Conservation (phyloP, 2,888 invertebrate species). For the Leptura quadrifasciata region DNA sequence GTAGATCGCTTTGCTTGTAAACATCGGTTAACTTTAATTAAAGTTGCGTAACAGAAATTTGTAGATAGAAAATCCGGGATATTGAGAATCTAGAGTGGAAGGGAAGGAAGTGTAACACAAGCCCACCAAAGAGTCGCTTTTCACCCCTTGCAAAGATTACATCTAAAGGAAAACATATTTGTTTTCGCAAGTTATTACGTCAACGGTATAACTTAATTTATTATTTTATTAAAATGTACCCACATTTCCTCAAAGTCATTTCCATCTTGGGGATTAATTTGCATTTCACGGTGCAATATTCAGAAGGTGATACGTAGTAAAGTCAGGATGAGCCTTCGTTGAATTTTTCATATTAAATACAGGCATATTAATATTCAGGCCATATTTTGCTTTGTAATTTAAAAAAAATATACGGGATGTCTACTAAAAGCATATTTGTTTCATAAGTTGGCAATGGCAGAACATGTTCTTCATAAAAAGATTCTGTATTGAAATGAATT, state of each 20-base stretch:
- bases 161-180: constrained; percentile 47
- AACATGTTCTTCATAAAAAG: too few species aligned
- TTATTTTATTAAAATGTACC: constrained; percentile 21
- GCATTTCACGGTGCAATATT: not conserved
- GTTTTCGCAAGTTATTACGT: constrained; percentile 31
- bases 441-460: too few species aligned
- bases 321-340: not conserved
- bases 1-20: constrained; percentile 48
- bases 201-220: constrained; percentile 12
- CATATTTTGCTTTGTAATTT: too few species aligned
- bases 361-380: too few species aligned
- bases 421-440: too few species aligned
- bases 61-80: constrained; percentile 46
- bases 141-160: constrained; percentile 41
- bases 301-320: not conserved
- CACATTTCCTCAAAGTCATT: constrained; percentile 3
- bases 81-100: constrained; percentile 19
- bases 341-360: not conserved
- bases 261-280: not conserved
- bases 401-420: too few species aligned
- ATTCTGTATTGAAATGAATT: too few species aligned
- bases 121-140: constrained; percentile 41
- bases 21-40: constrained; percentile 60
- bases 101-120: constrained; percentile 44
- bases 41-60: constrained; percentile 60